Evolutionary conservation across 2,888 invertebrate species (phyloP).

Genomic region (Siphlonurus alternatus): DNA sequence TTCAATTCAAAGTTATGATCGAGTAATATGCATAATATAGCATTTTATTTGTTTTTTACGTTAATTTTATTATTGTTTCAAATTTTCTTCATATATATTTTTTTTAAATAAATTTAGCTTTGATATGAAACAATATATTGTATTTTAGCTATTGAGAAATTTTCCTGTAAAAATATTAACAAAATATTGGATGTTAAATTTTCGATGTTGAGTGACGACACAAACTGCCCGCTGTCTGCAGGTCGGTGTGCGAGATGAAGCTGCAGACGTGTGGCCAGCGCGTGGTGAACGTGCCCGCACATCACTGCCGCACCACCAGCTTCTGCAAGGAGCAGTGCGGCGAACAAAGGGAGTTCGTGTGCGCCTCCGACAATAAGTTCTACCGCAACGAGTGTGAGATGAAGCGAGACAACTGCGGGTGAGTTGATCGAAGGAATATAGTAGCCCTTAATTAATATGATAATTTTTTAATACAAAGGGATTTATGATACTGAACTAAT

Average conservation of each 20-base stretch:
- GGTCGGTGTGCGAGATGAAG: conserved; percentile 69
- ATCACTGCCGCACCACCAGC: conserved; percentile 73
- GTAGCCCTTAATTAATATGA: too few species aligned
- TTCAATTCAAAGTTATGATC: background rate
- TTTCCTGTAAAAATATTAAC: too few species aligned
- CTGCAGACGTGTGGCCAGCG: conserved; percentile 70
- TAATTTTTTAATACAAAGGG: too few species aligned
- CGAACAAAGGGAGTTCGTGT: conserved; percentile 57
- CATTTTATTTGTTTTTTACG: too few species aligned
- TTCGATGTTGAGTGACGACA: too few species aligned
- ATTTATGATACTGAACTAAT: too few species aligned
- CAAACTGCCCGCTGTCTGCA: conserved; percentile 24
- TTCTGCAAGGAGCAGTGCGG: conserved; percentile 56
- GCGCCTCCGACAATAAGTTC: conserved; percentile 79
- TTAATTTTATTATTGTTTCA: too few species aligned
- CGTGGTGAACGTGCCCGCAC: conserved; percentile 63
- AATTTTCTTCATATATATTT: background rate
- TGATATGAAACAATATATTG: too few species aligned
- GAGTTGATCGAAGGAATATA: conserved; percentile 20
- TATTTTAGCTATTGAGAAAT: too few species aligned
- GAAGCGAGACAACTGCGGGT: conserved; percentile 83
- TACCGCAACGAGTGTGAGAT: conserved; percentile 82
- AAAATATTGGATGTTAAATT: too few species aligned
- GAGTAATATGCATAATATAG: too few species aligned
- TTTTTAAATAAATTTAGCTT: too few species aligned